Evolutionary conservation across 2,888 invertebrate species (phyloP).

Genomic region (Brenthis ino): DNA sequence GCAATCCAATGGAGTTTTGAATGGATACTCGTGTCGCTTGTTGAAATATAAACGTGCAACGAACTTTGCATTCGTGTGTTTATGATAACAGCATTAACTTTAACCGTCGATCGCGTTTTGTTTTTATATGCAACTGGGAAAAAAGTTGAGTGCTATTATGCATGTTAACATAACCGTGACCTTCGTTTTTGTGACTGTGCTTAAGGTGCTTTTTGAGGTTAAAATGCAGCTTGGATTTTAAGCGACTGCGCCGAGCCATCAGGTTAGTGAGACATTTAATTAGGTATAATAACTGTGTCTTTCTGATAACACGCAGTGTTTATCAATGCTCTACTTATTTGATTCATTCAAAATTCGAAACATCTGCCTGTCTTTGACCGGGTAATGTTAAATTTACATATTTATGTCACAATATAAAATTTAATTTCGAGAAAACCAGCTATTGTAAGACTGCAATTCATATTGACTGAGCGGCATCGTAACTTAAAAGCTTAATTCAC

Average conservation of each 20-base stretch:
- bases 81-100: constrained; percentile 79
- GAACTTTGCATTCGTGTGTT: constrained; percentile 80
- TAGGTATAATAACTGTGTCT: constrained; percentile 59
- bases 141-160: constrained; percentile 73
- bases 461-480: neutral
- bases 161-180: constrained; percentile 78
- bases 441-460: neutral
- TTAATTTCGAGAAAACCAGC: constrained; percentile 7
- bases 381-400: constrained; percentile 22
- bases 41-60: constrained; percentile 75
- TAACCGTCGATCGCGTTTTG: constrained; percentile 74
- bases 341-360: constrained; percentile 18
- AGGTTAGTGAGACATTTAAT: constrained; percentile 72
- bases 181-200: constrained; percentile 76
- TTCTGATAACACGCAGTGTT: constrained; percentile 61
- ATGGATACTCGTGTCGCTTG: constrained; percentile 67
- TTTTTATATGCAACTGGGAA: constrained; percentile 67
- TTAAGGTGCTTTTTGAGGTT: constrained; percentile 79
- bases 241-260: constrained; percentile 78
- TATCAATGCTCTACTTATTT: constrained; percentile 62
- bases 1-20: constrained; percentile 64
- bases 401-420: constrained; percentile 13
- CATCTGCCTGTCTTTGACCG: constrained; percentile 13
- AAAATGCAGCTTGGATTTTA: constrained; percentile 80
- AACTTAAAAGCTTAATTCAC: neutral